phyloP scores from a whole-genome alignment of 37 sponge, comb jelly and placozoan species.

The Corticium candelabrum region DNA sequence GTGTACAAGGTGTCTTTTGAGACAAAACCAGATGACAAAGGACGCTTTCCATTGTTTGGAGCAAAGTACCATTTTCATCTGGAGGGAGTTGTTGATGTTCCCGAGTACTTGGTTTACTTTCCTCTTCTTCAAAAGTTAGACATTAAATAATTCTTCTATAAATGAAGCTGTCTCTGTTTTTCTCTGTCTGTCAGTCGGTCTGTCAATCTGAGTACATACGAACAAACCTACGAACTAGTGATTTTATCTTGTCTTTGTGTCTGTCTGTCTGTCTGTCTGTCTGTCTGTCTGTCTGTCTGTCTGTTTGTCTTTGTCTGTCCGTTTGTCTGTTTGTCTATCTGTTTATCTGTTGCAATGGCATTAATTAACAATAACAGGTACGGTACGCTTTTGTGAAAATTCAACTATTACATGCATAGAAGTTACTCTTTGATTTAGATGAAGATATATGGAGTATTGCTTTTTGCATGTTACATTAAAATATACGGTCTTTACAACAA shows the following conservation, averaged over 20 bases:
- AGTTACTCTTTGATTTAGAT: not conserved
- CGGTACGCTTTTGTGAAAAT: not conserved
- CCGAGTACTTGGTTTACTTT: constrained; percentile 89
- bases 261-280: not conserved
- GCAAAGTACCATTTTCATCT: constrained; percentile 87
- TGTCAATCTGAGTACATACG: not conserved
- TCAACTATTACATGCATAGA: not conserved
- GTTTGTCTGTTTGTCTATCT: no score
- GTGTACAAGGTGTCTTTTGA: constrained; percentile 39
- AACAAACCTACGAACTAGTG: no score
- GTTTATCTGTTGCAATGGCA: not conserved
- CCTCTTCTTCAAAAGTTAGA: constrained; percentile 72
- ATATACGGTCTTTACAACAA: not conserved
- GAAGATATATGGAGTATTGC: not conserved
- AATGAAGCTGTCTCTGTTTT: not conserved
- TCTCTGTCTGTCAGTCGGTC: not conserved
- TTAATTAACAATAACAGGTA: no score
- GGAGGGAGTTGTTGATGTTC: constrained; percentile 84
- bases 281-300: not conserved
- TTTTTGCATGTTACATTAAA: not conserved
- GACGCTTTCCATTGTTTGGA: constrained; percentile 87
- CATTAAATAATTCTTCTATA: not conserved
- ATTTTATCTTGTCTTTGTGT: no score
- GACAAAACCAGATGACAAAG: not conserved
- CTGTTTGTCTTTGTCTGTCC: no score